Base-by-base conservation (phyloP, 2,797 vertebrate species). In the Ceryle rudis region DNA sequence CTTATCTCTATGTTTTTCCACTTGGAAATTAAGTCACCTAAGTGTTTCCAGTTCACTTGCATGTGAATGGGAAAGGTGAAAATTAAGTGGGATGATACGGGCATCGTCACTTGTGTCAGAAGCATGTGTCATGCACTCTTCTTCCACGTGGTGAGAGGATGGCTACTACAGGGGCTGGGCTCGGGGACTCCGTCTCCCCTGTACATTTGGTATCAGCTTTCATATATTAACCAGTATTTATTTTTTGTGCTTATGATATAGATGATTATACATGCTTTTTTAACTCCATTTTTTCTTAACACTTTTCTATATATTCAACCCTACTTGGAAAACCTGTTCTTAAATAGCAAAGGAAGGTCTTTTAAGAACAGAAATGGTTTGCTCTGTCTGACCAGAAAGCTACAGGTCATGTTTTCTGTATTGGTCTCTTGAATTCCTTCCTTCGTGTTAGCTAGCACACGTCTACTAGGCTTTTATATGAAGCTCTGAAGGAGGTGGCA, bases 1-100 rank as follows among this genome's bases (percentile, higher is more conserved):
- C 0, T 1, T 42, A 20, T 86, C 39, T 77, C 41, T 0, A 0
- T 49, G 23, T 19, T 49, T 64, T 91, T 80, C 28, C 2, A 1
- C 64, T 51, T 47, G 42, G 49, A 77, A 79, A 42, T 83, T 9
- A 25, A 14, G 16, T 87, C 22, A 12, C 14, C 6, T 18, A 4
- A 7, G 10, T 81, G 14, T 71, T 81, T 39, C 10, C 64, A 28
- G 8, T 41, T 86, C n/a, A 15, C 35, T 58, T 61, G 8, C 1
- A 1, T 41, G 7, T 35, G 57, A 52, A 25, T 52, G 39, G 35
- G 19, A 46, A 71, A 28, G 14, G 18, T 60, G 21, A 28, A 67
- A 67, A 39, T 15, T 28, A 52, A n/a, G 18, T 28, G 49, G 47
- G n/a, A 12, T 64, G 33, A 51, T 20, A 6, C 0, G 0, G 25